A percentile compares a stretch with the other conserved stretches of the same genome.
Evolutionary conservation across 2,797 vertebrate genomes (phyloP).

Genomic region (Diplodus sargus): DNA sequence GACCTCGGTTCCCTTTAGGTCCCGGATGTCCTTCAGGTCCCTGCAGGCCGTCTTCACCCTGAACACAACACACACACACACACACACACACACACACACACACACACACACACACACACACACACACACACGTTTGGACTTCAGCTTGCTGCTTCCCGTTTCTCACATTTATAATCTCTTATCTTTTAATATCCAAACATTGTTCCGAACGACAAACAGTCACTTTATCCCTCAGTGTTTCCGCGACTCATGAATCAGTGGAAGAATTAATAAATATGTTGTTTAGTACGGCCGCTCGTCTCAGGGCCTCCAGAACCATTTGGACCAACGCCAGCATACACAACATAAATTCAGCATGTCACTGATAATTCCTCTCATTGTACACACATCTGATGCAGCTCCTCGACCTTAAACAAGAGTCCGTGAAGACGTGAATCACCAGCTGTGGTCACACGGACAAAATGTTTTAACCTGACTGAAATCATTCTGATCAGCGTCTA

Average conservation of each 20-base stretch:
- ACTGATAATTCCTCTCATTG: not conserved
- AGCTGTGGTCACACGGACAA: no score
- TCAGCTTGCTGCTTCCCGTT: not conserved
- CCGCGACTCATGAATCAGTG: not conserved
- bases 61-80: not conserved
- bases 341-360: not conserved
- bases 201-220: not conserved
- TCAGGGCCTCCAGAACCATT: not conserved
- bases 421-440: not conserved
- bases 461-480: no score
- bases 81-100: no score
- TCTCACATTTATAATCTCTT: not conserved
- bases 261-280: not conserved
- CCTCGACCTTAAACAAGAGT: not conserved
- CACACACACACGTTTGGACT: no score
- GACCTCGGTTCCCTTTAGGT: constrained; percentile 86
- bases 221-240: not conserved
- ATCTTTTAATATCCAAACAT: not conserved
- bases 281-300: not conserved
- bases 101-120: no score
- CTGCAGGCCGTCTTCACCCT: constrained; percentile 87
- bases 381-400: not conserved
- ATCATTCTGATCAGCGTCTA: no score
- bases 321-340: not conserved
- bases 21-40: constrained; percentile 85